Conservation (phyloP, 2,113 vertebrate species). For the Rhea americana region DNA sequence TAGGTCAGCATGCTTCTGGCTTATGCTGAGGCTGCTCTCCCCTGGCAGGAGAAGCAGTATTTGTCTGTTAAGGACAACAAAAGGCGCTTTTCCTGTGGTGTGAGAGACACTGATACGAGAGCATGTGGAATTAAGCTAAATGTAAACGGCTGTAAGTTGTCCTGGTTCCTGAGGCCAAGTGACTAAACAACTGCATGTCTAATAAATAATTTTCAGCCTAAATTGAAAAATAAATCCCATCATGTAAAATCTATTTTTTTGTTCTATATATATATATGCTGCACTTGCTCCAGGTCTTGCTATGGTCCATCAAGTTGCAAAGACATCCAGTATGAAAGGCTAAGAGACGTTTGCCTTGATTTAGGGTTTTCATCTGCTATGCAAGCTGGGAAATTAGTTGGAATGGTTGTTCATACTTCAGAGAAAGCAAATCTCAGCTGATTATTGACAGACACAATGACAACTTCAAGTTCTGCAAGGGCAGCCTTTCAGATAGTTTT, state of each 20-base stretch:
- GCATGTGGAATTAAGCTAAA: neutral
- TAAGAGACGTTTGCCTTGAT: slow-evolving; percentile 26
- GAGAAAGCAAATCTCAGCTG: neutral
- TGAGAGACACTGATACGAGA: neutral
- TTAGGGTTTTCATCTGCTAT: slow-evolving; percentile 12
- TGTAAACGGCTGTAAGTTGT: neutral
- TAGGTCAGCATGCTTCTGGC: neutral
- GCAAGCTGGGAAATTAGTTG: slow-evolving; percentile 1
- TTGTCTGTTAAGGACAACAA: fast-evolving
- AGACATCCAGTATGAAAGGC: neutral
- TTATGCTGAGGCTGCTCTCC: neutral
- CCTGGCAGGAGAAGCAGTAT: neutral
- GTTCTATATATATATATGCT: neutral
- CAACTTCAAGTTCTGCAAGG: neutral
- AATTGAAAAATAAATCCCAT: slow-evolving; percentile 40
- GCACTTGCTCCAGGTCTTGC: neutral
- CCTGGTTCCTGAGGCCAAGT: neutral
- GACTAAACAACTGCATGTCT: slow-evolving; percentile 9
- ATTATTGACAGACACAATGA: neutral
- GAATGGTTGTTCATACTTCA: neutral
- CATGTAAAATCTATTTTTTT: neutral
- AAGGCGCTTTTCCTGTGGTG: neutral
- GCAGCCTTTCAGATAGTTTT: neutral
- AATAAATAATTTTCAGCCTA: slow-evolving; percentile 38
- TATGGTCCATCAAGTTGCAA: neutral